Evolutionary conservation across 2,888 invertebrate genomes (phyloP).

Genomic region (Troglohyphantes excavatus): DNA sequence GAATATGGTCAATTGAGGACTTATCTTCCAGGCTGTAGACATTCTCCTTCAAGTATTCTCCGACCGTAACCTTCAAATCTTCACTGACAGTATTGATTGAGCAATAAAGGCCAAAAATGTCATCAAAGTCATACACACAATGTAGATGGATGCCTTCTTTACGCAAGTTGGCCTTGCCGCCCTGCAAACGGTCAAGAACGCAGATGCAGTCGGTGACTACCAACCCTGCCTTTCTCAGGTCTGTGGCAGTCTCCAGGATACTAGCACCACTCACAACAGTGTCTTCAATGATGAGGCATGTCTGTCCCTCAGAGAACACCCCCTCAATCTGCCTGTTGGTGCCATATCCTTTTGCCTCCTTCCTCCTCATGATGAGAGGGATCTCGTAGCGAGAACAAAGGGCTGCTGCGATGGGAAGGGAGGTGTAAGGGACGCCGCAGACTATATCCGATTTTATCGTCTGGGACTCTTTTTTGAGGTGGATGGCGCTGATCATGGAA

Average conservation of each 20-base stretch:
- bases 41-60: conserved; percentile 28
- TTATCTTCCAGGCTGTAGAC: background rate
- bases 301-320: conserved; percentile 87
- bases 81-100: background rate
- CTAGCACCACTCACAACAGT: conserved; percentile 94
- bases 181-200: conserved; percentile 95
- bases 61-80: background rate
- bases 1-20: too few species aligned
- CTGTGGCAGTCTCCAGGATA: conserved; percentile 93
- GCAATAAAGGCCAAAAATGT: conserved; percentile 31
- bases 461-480: conserved; percentile 79
- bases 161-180: conserved; percentile 89
- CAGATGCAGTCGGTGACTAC: conserved; percentile 90
- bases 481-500: conserved; percentile 85
- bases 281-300: conserved; percentile 95
- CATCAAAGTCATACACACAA: conserved; percentile 40
- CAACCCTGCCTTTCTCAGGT: conserved; percentile 84
- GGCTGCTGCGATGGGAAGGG: conserved; percentile 95
- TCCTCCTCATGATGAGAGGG: conserved; percentile 94
- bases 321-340: conserved; percentile 98
- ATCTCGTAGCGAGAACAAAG: conserved; percentile 88
- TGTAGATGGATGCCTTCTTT: conserved; percentile 88
- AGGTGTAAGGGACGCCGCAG: conserved; percentile 98
- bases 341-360: conserved; percentile 97
- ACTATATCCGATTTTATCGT: conserved; percentile 86